Base-by-base conservation (phyloP, 2,797 vertebrate species). In the Pelochelys cantorii region DNA sequence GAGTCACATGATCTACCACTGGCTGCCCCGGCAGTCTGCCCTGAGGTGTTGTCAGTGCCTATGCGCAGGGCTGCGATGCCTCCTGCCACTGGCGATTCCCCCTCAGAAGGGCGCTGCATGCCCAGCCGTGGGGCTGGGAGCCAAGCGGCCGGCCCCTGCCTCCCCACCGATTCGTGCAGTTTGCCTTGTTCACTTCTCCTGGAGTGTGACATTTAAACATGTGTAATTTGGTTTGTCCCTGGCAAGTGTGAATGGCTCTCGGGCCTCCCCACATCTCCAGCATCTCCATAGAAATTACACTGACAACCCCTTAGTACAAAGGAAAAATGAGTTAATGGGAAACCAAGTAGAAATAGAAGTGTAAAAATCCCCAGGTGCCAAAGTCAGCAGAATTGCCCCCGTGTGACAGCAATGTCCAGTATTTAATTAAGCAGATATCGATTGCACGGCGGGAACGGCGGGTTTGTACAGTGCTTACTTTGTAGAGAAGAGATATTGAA, bases 291-390 rank as follows among this genome's bases (percentile, higher is more conserved):
- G 96, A 94, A 97, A 97, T 97, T 97, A 96, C 92, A 93, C 90
- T 97, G 96, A 95, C 96, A 97, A 95, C 95, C 91, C 95, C 95
- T 96, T 96, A 96, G 96, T 96, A 97, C 96, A 97, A 97, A 97
- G 96, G 94, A 95, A 97, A 97, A 97, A 97, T 97, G 95, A 97
- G 96, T 96, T 97, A 97, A 97, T 97, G 96, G 97, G 95, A 97
- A 97, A 96, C 88, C 95, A 88, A 97, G 95, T 95, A 93, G 95
- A 96, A 95, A 97, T 88, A 96, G 96, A 97, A 95, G 95, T 95
- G 94, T 96, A 95, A 97, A 96, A 95, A 95, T 93, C 94, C 95
- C 95, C 83, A 93, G 96, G 94, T 94, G 94, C 93, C 91, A 53
- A 62, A 96, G 95, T 97, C 97, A 97, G 97, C 97, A 97, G 90